phyloP scores from a whole-genome alignment of 2,888 invertebrate species.

The Drosophila kuntzei region DNA sequence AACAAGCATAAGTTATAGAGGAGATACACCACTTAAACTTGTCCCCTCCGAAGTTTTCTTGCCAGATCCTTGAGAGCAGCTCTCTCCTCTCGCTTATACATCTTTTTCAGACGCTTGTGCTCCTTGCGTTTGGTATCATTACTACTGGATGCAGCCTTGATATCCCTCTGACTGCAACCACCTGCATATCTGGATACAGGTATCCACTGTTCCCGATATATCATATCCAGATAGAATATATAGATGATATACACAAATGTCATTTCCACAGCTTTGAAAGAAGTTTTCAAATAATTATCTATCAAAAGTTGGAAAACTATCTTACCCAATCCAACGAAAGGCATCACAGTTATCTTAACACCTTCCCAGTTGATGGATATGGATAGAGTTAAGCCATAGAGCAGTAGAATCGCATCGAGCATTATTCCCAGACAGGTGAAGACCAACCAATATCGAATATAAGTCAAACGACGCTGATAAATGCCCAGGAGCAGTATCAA shows the following conservation, averaged over 20 bases:
- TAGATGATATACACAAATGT: conserved; percentile 71
- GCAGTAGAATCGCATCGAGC: conserved; percentile 56
- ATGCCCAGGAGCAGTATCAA: conserved; percentile 49
- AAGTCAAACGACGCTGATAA: conserved; percentile 38
- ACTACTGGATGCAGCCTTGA: conserved; percentile 1
- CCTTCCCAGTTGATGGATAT: conserved; percentile 65
- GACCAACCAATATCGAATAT: conserved; percentile 63
- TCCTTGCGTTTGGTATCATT: conserved; percentile 24
- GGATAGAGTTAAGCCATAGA: conserved; percentile 65
- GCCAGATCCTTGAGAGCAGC: conserved; percentile 27
- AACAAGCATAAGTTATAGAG: not conserved
- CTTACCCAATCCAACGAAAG: conserved; percentile 64
- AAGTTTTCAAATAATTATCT: not conserved
- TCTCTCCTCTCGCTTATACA: conserved; percentile 34
- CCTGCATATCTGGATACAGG: conserved; percentile 27
- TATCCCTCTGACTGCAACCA: conserved; percentile 4
- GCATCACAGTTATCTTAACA: conserved; percentile 58
- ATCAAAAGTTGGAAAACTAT: not conserved
- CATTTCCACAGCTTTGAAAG: conserved; percentile 66
- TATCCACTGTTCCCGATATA: conserved; percentile 33
- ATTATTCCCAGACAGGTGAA: conserved; percentile 71
- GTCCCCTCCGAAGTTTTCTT: conserved; percentile 19
- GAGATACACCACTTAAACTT: conserved; percentile 13
- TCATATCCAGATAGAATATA: conserved; percentile 58
- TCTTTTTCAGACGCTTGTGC: conserved; percentile 24